Percentiles rank a stretch among this genome's conserved stretches.
These are phyloP conservation scores for Nycticorax nycticorax DNA, from an alignment of 2,113 vertebrate genomes.

Conservation along the genomic window DNA sequence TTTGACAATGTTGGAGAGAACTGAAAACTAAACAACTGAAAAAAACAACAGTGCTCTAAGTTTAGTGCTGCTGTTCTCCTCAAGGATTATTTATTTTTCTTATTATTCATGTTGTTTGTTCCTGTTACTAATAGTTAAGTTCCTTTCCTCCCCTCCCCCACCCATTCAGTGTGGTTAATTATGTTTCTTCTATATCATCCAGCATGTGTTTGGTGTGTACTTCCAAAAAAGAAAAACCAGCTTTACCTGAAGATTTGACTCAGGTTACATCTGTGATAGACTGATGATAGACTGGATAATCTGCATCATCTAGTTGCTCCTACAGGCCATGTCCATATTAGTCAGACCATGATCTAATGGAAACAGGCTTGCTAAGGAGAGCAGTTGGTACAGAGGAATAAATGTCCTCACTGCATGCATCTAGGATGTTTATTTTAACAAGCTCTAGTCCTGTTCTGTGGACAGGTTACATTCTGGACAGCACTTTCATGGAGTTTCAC, in stretches of 20 bases:
- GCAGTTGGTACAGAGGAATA: neutral
- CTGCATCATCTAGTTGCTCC: neutral
- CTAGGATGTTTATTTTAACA: neutral
- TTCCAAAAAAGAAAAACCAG: neutral
- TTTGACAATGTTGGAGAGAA: neutral
- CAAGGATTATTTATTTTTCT: neutral
- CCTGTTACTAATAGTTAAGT: neutral
- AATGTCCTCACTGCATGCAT: neutral
- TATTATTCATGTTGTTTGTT: neutral
- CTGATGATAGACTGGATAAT: too few relatives aligned
- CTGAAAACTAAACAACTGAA: neutral
- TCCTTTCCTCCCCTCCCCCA: accelerated
- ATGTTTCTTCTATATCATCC: neutral
- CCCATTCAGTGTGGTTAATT: neutral
- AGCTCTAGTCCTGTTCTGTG: neutral
- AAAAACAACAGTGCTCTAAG: neutral
- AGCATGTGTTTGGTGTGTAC: accelerated
- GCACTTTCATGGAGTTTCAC: neutral
- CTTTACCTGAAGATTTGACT: neutral
- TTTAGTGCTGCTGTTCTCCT: neutral
- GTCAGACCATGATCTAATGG: too few relatives aligned
- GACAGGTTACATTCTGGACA: too few relatives aligned
- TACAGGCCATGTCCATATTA: accelerated
- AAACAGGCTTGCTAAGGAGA: neutral
- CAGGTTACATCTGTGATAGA: accelerated